Base-by-base conservation (phyloP, 2,797 vertebrate species). In the Novumbra hubbsi region DNA sequence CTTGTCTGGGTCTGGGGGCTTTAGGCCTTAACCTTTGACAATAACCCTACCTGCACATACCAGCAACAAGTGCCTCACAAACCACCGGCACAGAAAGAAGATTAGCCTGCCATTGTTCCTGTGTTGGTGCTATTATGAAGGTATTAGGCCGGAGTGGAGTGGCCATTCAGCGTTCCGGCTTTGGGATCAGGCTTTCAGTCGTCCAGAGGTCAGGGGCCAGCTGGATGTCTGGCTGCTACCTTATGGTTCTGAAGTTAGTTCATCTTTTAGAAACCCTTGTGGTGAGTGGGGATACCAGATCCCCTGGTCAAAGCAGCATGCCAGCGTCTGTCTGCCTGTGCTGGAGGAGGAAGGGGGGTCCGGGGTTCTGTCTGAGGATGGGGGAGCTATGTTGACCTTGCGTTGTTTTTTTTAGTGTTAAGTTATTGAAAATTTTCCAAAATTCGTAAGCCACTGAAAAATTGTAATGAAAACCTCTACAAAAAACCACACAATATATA, bases 281-380 rank as follows among this genome's bases (percentile, higher is more conserved):
- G 86, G 88, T 85, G 85, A 89, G 86, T 88, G 87, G 84, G 84
- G 85, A 92, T 93, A 92, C 89, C 86, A 77, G 91, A 92, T 92
- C 48, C 90, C 81, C 80, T 50, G 77, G 86, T 84, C 89, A 83
- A 21, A 57, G 24, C 21, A 1, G n/a, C 6, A 21, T 72, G 78
- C 85, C 78, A 84, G n/a, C 21, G 57, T 70, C 74, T 49, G 72
- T 67, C 77, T 64, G 74, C 73, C 63, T 66, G 79, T 34, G 73
- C 27, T 72, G 21, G 77, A 81, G 84, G 86, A 83, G 84, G 85
- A 45, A 50, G 41, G 50, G 55, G 49, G 57, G 49, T 66, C 24
- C 84, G 21, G 21, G 48, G 71, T 76, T 50, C 70, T 64, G 79
- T 68, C 73, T 71, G 55, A 62, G 49, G 21, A 27, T 63, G 60